Base-by-base conservation (phyloP, 2,797 vertebrate genomes). In the Potorous gilbertii region DNA sequence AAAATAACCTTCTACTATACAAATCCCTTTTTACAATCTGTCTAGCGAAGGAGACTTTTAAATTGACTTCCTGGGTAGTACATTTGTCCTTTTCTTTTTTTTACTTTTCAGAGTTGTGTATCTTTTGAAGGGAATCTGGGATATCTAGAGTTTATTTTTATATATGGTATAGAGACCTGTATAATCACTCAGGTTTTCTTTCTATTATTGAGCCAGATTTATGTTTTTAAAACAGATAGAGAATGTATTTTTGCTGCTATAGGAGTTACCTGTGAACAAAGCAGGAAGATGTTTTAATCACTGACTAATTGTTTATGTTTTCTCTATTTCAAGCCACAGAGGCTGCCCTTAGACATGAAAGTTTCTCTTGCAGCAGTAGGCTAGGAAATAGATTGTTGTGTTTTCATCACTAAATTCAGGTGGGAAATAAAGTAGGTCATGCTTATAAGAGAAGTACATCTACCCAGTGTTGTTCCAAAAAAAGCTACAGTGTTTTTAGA, bases 1-100 rank as follows among this genome's bases (percentile, higher is more conserved):
- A 87, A 87, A 87, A 50, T 40, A 50, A 50, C 74, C 74, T 87
- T 87, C 40, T 27, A 14, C 40, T 11, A 50, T 27, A 87, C 91
- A 97, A 97, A 95, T 95, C 90, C 93, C 46, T 92, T 92, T 97
- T 96, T 94, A 96, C 29, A 87, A 29, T 94, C 92, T 92, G 28
- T 92, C 55, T 87, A 56, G 81, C 91, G 34, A 40, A 93, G 54
- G 91, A 52, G 54, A 31, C 3, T 94, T 97, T 96, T 95, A 96
- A 95, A 97, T 90, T 54, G 16, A 34, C 62, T 94, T 94, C 34
- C 62, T 95, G 54, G 54, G 62, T 96, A 59, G 59, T 92, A 57
- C 56, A 29, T 94, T 95, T 97, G 89, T 94, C 52, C 40, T 28
- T 50, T 95, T 95, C 94, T 93, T 93, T 29, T n/a, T 55, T 29